phyloP scores from a whole-genome alignment of 2,888 invertebrate species.

The Halictus ligatus region DNA sequence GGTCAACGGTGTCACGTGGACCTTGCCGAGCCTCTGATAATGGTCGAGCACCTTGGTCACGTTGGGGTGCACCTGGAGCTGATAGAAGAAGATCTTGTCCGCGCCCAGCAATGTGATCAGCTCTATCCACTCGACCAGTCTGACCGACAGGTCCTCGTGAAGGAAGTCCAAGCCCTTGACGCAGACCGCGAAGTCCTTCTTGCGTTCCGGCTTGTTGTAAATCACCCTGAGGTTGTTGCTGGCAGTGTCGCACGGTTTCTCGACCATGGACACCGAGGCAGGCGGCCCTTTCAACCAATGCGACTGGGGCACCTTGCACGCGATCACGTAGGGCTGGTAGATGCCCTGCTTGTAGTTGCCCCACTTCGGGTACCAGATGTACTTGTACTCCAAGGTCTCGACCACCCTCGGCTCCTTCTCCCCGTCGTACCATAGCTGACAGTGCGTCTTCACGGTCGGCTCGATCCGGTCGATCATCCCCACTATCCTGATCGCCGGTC shows the following conservation, averaged over 20 bases:
- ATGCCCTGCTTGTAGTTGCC: conserved; percentile 96
- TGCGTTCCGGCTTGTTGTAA: conserved; percentile 90
- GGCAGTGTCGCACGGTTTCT: conserved; percentile 93
- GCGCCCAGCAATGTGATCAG: conserved; percentile 94
- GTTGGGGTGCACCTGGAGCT: conserved; percentile 95
- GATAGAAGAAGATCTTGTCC: conserved; percentile 96
- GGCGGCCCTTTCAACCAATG: conserved; percentile 90
- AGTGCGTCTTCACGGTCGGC: conserved; percentile 92
- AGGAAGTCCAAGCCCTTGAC: conserved; percentile 97
- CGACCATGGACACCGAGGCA: conserved; percentile 94
- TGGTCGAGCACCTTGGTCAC: conserved; percentile 92
- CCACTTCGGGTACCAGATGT: conserved; percentile 97
- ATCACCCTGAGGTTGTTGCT: conserved; percentile 94
- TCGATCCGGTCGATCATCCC: conserved; percentile 96
- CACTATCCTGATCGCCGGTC: conserved; percentile 93
- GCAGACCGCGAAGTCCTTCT: conserved; percentile 95
- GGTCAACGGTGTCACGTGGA: conserved; percentile 92
- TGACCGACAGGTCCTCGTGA: conserved; percentile 95
- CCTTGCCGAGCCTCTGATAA: conserved; percentile 88
- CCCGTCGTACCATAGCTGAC: conserved; percentile 95
- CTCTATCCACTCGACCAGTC: conserved; percentile 97
- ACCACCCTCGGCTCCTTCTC: conserved; percentile 92
- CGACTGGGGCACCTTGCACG: conserved; percentile 93
- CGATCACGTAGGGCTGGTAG: conserved; percentile 95
- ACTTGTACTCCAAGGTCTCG: conserved; percentile 95